phyloP scores from a whole-genome alignment of 2,113 vertebrate genomes.

The Erythrocercus mccallii region DNA sequence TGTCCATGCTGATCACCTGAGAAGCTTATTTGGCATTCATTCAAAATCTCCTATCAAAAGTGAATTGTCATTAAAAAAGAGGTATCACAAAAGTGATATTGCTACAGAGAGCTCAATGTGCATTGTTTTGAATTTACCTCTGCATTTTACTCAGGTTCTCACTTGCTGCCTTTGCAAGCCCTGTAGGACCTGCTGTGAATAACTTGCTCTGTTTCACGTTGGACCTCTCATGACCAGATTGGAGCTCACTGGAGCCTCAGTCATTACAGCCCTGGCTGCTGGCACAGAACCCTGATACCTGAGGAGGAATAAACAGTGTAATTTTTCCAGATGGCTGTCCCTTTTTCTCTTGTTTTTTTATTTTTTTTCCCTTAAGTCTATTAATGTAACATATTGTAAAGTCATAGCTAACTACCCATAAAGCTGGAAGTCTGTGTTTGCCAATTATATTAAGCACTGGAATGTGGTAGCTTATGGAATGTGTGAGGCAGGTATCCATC shows the following conservation, averaged over 20 bases:
- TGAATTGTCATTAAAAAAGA: not conserved
- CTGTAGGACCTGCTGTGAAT: not conserved
- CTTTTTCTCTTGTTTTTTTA: too few relatives aligned
- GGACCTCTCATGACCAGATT: not conserved
- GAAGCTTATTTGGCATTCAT: not conserved
- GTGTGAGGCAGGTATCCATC: not conserved
- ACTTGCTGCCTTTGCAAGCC: not conserved
- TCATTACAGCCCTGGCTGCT: not conserved
- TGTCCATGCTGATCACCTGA: not conserved
- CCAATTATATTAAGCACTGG: not conserved
- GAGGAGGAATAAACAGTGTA: not conserved
- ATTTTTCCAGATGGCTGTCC: not conserved
- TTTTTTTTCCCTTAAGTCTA: not conserved
- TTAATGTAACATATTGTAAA: not conserved
- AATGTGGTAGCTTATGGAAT: not conserved
- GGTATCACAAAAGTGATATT: not conserved
- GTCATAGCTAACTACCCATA: not conserved
- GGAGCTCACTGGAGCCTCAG: not conserved
- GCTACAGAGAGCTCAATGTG: not conserved
- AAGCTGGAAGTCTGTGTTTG: not conserved
- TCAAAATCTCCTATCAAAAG: not conserved
- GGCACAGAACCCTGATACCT: not conserved
- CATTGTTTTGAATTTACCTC: not conserved
- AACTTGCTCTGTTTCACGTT: not conserved
- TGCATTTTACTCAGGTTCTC: not conserved